Conservation (phyloP, 2,113 vertebrate genomes). For the Microtus montanus region DNA sequence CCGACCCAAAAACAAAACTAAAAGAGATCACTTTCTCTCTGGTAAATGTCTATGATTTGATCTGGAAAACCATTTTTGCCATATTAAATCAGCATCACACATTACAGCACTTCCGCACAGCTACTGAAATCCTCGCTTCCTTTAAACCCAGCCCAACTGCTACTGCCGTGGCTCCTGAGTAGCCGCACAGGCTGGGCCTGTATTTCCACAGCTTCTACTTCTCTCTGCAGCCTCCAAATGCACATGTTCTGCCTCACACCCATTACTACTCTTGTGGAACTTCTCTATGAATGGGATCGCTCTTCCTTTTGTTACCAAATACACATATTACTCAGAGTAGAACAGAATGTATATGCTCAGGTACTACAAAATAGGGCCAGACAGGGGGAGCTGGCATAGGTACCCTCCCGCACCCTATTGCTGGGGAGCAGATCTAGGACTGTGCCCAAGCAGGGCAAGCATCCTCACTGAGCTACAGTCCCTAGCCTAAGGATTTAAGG, state of each 20-base stretch:
- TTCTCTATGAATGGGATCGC: constrained; percentile 3
- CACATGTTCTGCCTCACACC: neutral
- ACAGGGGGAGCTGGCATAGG: neutral
- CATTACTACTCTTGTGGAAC: neutral
- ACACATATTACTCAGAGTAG: neutral
- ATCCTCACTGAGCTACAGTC: neutral
- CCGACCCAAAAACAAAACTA: neutral
- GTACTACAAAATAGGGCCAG: neutral
- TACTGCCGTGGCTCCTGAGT: neutral
- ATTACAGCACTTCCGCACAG: neutral
- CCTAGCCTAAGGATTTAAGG: neutral
- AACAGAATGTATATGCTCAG: neutral
- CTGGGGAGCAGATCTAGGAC: neutral
- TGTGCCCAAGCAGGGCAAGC: neutral
- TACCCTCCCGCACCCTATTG: neutral
- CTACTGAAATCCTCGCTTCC: neutral
- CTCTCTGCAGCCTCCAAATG: neutral
- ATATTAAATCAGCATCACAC: neutral
- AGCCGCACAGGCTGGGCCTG: too few relatives aligned
- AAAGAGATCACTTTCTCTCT: neutral
- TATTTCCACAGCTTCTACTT: neutral
- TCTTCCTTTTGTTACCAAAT: neutral
- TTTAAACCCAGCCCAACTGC: neutral
- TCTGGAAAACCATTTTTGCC: neutral
- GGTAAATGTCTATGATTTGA: constrained; percentile 37